Base-by-base conservation (phyloP, 2,797 vertebrate species). In the Atherinosoma microstoma region DNA sequence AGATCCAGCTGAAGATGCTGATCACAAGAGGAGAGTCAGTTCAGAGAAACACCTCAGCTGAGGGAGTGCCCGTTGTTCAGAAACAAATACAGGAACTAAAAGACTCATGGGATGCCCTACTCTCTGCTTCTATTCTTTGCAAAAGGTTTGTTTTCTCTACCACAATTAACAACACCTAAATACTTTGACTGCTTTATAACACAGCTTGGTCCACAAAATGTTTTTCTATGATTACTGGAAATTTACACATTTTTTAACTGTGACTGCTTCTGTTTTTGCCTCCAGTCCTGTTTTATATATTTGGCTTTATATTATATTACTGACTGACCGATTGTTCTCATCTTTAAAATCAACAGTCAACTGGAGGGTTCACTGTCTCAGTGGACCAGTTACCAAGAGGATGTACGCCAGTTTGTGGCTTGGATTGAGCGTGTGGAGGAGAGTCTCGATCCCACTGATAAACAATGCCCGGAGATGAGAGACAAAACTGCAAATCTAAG, bases 381-480 rank as follows among this genome's bases (percentile, higher is more conserved):
- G 85, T 99, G 98, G 98, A 99, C 97, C 35, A 99, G 96, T 87
- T 99, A 98, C 74, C 97, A 99, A 90, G 98, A 99, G 84, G 98
- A 98, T 1, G 94, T 98, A 10, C 92, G 82, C 1, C 97, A 98
- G 93, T 98, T 99, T 91, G 94, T 95, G 65, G 77, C 89, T 22
- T 99, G 98, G 98, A 93, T 99, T 94, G 97, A 98, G 53, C 81
- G 90, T 0, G 87, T 97, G 42, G 97, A 99, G 91, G 94, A 95
- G 77, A 95, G 86, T 78, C 93, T 99, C 5, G 95, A 90, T 5
- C 94, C 92, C 40, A 91, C 91, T 0, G 96, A 96, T 65, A 96
- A 95, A 78, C 96, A 94, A 1, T 95, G 88, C 45, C 91, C 96
- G 0, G 98, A 98, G 85, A 95, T 99, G 85, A 95, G 96, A 83